Percentiles rank a stretch among this genome's conserved stretches.
phyloP scores from a whole-genome alignment of 2,797 vertebrate genomes.

The Cygnus olor region DNA sequence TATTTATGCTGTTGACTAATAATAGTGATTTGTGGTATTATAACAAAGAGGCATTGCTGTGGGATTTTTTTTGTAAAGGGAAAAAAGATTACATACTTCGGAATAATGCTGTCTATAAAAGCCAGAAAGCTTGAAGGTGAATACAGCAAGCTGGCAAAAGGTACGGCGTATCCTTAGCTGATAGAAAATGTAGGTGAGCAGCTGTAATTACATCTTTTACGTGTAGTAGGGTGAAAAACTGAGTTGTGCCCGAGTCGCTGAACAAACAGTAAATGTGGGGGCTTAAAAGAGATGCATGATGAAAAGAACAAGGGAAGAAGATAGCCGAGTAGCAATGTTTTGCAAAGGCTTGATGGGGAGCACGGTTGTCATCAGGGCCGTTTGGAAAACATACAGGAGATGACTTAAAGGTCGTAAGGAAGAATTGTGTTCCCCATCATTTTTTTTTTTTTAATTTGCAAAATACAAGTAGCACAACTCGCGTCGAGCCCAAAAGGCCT shows the following conservation, averaged over 20 bases:
- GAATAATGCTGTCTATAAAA: not conserved
- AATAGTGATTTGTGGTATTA: constrained; percentile 12
- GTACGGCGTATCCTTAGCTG: not conserved
- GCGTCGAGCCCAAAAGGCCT: not conserved
- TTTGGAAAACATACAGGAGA: not conserved
- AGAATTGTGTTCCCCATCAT: not conserved
- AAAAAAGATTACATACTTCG: not conserved
- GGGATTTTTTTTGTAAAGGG: not conserved
- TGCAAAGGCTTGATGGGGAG: not conserved
- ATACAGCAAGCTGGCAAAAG: not conserved
- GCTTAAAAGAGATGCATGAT: not conserved
- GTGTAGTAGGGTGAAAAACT: not conserved
- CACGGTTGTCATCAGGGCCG: fast-evolving
- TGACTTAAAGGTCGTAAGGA: not conserved
- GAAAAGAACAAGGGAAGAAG: not conserved
- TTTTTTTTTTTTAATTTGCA: not conserved
- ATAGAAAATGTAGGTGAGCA: not conserved
- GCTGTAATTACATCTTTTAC: not conserved
- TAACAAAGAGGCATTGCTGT: not conserved
- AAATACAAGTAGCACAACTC: not conserved
- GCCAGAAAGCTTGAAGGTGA: not conserved
- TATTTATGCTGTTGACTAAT: not conserved
- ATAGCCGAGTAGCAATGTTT: not conserved
- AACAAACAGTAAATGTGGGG: not conserved
- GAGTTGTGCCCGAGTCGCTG: not conserved